Percentiles rank a stretch among this genome's conserved stretches.
Conservation (phyloP, 2,113 vertebrate species). For the Perca schrenkii region DNA sequence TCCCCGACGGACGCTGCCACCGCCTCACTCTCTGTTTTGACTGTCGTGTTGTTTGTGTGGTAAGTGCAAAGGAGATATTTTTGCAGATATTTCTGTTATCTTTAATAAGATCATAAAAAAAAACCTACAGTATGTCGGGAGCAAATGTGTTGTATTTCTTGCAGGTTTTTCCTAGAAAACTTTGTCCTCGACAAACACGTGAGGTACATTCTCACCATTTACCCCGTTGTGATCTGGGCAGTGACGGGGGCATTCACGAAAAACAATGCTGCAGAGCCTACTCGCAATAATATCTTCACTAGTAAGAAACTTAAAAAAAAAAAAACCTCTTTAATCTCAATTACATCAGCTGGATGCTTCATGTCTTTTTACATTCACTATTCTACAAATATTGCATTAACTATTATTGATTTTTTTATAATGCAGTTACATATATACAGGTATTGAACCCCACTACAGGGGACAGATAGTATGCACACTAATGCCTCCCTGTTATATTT, state of each 20-base stretch:
- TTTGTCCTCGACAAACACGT: constrained; percentile 55
- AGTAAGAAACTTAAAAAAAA: constrained; percentile 44
- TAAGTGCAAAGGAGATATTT: constrained; percentile 53
- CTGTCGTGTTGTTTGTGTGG: constrained; percentile 78
- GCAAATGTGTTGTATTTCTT: not conserved
- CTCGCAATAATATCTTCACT: constrained; percentile 41
- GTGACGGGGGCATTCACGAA: constrained; percentile 53
- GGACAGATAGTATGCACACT: not conserved
- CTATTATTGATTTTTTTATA: not conserved
- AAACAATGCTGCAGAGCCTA: constrained; percentile 35
- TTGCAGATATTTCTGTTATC: not conserved
- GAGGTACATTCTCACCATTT: constrained; percentile 65
- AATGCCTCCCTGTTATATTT: constrained; percentile 14
- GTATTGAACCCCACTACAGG: not conserved
- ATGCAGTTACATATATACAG: not conserved
- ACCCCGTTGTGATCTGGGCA: constrained; percentile 67
- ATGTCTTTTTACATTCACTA: not conserved
- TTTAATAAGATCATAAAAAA: not conserved
- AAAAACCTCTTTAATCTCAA: not conserved
- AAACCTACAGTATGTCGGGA: not conserved
- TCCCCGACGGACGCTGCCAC: constrained; percentile 71
- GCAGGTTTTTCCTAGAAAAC: constrained; percentile 73
- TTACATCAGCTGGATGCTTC: not conserved
- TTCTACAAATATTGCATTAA: not conserved
- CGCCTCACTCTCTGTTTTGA: constrained; percentile 80